These are phyloP conservation scores for Sarcophaga carnaria DNA, from an alignment of 2,888 invertebrate genomes.

Conservation along the genomic window DNA sequence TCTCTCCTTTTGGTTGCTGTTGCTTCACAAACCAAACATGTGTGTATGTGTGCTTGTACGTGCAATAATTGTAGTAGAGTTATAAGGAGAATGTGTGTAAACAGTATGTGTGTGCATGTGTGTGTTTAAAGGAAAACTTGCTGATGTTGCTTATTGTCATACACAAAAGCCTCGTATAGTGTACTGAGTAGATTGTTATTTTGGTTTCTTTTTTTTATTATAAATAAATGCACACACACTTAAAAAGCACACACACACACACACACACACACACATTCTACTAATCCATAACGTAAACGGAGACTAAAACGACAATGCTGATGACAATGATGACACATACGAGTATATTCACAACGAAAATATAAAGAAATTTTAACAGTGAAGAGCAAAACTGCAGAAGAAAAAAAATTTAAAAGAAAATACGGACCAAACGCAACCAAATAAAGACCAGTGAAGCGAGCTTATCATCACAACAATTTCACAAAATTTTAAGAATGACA, in stretches of 20 bases:
- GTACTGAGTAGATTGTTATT: conserved; percentile 50
- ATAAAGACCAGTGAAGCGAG: too few species aligned
- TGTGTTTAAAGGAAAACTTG: conserved; percentile 56
- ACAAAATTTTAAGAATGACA: too few species aligned
- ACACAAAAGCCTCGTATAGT: conserved; percentile 49
- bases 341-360: background rate
- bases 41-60: background rate
- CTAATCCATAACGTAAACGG: background rate
- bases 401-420: background rate
- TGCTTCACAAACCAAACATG: background rate
- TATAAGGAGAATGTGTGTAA: background rate
- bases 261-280: background rate
- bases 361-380: background rate
- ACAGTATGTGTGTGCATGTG: background rate
- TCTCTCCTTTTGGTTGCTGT: background rate
- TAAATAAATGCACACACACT: background rate
- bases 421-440: background rate
- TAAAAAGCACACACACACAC: background rate
- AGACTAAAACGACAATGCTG: conserved; percentile 12
- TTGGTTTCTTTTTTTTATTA: conserved; percentile 22
- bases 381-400: background rate
- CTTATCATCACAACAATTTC: too few species aligned
- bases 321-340: conserved; percentile 39
- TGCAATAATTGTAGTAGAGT: conserved; percentile 9
- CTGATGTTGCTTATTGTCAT: conserved; percentile 66